Percentiles rank a stretch among this genome's conserved stretches.
phyloP scores from a whole-genome alignment of 1,140 invertebrate genomes.

The Himalopsyche phryganea region DNA sequence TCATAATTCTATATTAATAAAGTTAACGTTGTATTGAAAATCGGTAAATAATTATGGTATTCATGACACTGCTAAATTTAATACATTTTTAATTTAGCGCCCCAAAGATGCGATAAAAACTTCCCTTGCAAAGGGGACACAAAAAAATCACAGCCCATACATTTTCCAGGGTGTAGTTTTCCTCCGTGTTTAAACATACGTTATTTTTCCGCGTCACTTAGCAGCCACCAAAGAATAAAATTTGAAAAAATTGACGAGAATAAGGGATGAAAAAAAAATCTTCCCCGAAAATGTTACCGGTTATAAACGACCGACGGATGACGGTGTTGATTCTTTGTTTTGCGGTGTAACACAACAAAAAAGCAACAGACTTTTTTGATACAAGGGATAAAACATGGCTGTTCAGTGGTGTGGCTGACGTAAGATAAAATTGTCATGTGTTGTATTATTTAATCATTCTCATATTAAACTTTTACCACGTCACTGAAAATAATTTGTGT shows the following conservation, averaged over 20 bases:
- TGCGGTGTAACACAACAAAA: slow-evolving; percentile 24
- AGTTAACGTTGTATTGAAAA: no score
- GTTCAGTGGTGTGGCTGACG: background rate
- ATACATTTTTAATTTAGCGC: no score
- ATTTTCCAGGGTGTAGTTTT: slow-evolving; percentile 4
- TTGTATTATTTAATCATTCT: background rate
- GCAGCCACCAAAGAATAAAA: slow-evolving; percentile 3
- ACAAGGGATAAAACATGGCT: slow-evolving; percentile 8
- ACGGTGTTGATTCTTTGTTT: slow-evolving; percentile 30
- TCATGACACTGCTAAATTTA: no score
- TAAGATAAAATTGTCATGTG: background rate
- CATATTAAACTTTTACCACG: background rate
- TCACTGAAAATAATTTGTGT: no score
- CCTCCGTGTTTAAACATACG: background rate
- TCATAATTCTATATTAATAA: no score
- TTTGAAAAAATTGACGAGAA: background rate
- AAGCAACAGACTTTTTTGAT: background rate
- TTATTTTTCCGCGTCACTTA: background rate
- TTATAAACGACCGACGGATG: slow-evolving; percentile 32
- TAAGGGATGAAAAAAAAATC: slow-evolving; percentile 15
- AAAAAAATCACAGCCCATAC: no score
- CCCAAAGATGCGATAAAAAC: no score
- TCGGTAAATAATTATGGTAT: no score
- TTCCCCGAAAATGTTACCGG: slow-evolving; percentile 16
- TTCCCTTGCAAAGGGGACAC: no score